Percentiles rank a stretch among this genome's conserved stretches.
Evolutionary conservation across 2,888 invertebrate genomes (phyloP).

Genomic region (Rhimphoctona megacephalus): DNA sequence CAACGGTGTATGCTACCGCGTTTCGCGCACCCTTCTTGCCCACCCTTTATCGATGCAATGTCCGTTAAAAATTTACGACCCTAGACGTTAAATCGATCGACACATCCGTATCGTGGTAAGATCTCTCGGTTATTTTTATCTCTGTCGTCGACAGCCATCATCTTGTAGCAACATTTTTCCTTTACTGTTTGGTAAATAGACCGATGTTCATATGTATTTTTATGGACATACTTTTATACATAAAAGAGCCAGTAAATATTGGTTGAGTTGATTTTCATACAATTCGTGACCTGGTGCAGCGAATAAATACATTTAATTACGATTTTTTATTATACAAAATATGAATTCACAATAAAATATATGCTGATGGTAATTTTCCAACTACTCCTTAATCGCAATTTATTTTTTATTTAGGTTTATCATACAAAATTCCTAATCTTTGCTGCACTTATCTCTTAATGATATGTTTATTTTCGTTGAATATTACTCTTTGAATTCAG

Average conservation of each 20-base stretch:
- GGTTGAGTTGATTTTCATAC: not conserved
- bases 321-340: not conserved
- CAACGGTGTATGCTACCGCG: not conserved
- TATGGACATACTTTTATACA: not conserved
- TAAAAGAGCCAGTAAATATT: not conserved
- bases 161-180: conserved; percentile 8
- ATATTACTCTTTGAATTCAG: no score
- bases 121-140: conserved; percentile 43
- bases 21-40: no score
- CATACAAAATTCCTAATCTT: not conserved
- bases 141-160: conserved; percentile 24
- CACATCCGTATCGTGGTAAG: conserved; percentile 34
- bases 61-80: conserved; percentile 60
- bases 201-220: not conserved
- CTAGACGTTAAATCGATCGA: conserved; percentile 54
- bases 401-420: not conserved
- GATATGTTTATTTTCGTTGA: no score
- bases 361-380: not conserved
- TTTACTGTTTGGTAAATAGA: not conserved
- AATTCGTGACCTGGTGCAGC: not conserved
- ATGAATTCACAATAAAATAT: not conserved
- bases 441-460: no score
- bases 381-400: not conserved
- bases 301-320: not conserved
- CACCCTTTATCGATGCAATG: not conserved